Evolutionary conservation across 2,797 vertebrate species (phyloP), one percentile per base, ranked within the genome.

Genomic region (Pangasius djambal): DNA sequence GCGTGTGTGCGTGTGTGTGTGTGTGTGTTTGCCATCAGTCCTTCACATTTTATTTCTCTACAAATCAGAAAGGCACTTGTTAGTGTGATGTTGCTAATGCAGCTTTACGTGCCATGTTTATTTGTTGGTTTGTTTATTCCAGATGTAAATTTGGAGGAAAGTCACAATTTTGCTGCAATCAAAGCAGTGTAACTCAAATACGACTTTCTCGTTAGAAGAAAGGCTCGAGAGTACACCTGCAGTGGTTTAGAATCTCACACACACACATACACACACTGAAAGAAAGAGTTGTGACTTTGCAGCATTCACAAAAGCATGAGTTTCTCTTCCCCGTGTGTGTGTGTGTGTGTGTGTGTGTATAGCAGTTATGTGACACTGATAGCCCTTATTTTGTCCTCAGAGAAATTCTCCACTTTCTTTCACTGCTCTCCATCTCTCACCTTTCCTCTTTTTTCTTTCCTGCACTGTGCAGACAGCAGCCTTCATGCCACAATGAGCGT

Each of bases 351-450:
- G 37, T n/a, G 82, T 57, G 69, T 63, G 40, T 83, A 31, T 34
- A 72, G 93, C 93, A 93, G 92, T 94, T 90, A 91, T 90, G 61
- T 93, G 94, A 93, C 89, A 94, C 81, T 89, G 93, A 95, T 93
- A 94, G 92, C 85, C 88, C 92, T 92, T 91, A 93, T 91, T 94
- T 87, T 91, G 89, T 92, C 79, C 88, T 91, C 86, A 93, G 92
- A 94, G 93, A 92, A 87, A 89, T 88, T 83, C 82, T 70, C 86
- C n/a, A 74, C 87, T 91, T 92, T 91, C 88, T 81, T 87, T 31
- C 85, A 89, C 67, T 84, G 52, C 75, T 63, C 83, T 78, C 81
- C 57, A 77, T 87, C 81, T 57, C 86, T 82, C 50, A 88, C 52
- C 86, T 87, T 89, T 83, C 84, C 86, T 72, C 69, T 88, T 84